A percentile compares a stretch with the other conserved stretches of the same genome.
These are phyloP conservation scores for Nipponia nippon DNA, from an alignment of 2,113 vertebrate genomes.

Conservation along the genomic window DNA sequence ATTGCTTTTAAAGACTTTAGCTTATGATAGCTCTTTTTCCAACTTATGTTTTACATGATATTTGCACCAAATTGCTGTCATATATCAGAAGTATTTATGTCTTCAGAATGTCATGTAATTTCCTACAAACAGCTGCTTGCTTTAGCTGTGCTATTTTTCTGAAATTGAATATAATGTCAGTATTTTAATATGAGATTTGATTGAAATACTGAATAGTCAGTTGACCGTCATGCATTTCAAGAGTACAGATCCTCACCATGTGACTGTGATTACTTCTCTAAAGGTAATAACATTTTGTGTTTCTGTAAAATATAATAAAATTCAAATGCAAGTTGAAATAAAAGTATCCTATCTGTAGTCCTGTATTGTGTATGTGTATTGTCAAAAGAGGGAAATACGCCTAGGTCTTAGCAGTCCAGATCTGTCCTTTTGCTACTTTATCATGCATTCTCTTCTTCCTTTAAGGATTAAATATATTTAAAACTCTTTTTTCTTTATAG, in stretches of 20 bases:
- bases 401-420: background rate
- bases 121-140: constrained; percentile 55
- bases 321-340: background rate
- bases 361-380: background rate
- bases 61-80: constrained; percentile 21
- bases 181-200: background rate
- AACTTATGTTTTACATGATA: background rate
- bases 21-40: background rate
- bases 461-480: background rate
- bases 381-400: background rate
- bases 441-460: background rate
- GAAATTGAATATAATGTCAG: constrained; percentile 43
- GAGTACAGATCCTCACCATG: background rate
- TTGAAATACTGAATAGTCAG: background rate
- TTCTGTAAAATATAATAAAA: background rate
- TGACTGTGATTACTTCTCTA: background rate
- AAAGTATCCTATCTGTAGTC: background rate
- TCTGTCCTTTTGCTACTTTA: background rate
- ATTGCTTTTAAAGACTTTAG: background rate
- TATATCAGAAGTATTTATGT: constrained; percentile 50
- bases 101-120: constrained; percentile 50
- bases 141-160: constrained; percentile 58
- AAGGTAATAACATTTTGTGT: background rate
- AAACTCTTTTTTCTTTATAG: constrained; percentile 59
- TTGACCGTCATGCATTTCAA: constrained; percentile 23